Evolutionary conservation across 2,797 vertebrate species (phyloP), one percentile per base, ranked within the genome.

Genomic region (Dicrostonyx torquatus): DNA sequence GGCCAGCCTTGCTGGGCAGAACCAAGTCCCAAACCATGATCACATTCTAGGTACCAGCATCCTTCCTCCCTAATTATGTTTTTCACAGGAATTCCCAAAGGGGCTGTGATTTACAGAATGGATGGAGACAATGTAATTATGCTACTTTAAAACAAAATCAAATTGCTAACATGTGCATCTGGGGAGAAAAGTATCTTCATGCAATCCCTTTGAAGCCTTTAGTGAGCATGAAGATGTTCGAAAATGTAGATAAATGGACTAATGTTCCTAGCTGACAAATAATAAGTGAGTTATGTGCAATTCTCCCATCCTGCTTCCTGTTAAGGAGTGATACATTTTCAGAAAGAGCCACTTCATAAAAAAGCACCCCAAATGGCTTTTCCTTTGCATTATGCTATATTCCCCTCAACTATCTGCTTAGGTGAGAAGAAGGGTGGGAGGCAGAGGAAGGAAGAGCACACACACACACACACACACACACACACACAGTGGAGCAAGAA

Each of bases 11-110:
- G 95, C 96, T 94, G 94, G 92, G 95, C 90, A 92, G 62, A 96
- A 93, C 95, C 96, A 96, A 97, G 97, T 97, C 97, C 98, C 97
- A 97, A 97, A 97, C 92, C 91, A 87, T 95, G 82, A 68, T 31
- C 96, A 96, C 93, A 96, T 87, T 97, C 86, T 90, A 97, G 97
- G 96, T 97, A 97, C 94, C 97, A 95, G 94, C 85, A 90, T 96
- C 97, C 95, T 96, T 97, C 89, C 95, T 97, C 97, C 97, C 98
- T 98, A 97, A 98, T 97, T 97, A 98, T 87, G 91, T 96, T 98
- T 98, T 98, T 98, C 98, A 97, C 97, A 98, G 96, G 95, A 97
- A 97, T 98, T 95, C 97, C 97, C 97, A 96, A 97, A 93, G 88
- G 86, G 34, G 95, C 96, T 97, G 85, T 96, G 96, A 97, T 97